Conservation (phyloP, 2,888 invertebrate genomes). For the Matsumyia berberina region DNA sequence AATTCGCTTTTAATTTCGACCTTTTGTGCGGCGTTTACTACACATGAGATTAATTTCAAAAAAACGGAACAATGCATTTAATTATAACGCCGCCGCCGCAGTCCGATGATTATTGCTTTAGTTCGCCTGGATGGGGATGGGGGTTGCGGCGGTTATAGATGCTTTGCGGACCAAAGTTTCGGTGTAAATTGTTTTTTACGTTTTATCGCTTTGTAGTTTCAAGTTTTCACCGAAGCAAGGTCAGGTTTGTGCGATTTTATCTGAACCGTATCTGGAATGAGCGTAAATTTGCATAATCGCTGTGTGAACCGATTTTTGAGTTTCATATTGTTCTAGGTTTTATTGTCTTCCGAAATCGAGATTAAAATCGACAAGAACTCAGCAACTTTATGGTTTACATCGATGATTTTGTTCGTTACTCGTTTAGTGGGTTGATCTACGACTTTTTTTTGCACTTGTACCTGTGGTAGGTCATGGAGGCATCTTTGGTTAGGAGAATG, state of each 20-base stretch:
- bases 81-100: slow-evolving; percentile 57
- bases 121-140: neutral
- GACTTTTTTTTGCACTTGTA: too few species aligned
- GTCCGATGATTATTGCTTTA: slow-evolving; percentile 45
- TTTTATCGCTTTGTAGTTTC: slow-evolving; percentile 57
- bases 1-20: slow-evolving; percentile 59
- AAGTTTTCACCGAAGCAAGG: slow-evolving; percentile 53
- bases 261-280: slow-evolving; percentile 16
- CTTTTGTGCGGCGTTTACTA: slow-evolving; percentile 59
- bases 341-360: neutral
- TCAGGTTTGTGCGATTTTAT: slow-evolving; percentile 9
- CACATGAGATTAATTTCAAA: slow-evolving; percentile 60
- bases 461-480: too few species aligned
- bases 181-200: slow-evolving; percentile 40
- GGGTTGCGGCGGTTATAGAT: slow-evolving; percentile 14
- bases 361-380: too few species aligned
- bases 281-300: slow-evolving; percentile 36
- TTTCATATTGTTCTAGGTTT: slow-evolving; percentile 5
- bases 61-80: slow-evolving; percentile 70
- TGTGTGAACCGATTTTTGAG: slow-evolving; percentile 5
- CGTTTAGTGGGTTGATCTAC: too few species aligned
- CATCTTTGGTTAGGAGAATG: too few species aligned
- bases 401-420: too few species aligned
- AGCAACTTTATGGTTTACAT: too few species aligned
- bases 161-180: slow-evolving; percentile 35